Evolutionary conservation across 1,140 invertebrate species (phyloP).

Genomic region (Eulimnadia texana): DNA sequence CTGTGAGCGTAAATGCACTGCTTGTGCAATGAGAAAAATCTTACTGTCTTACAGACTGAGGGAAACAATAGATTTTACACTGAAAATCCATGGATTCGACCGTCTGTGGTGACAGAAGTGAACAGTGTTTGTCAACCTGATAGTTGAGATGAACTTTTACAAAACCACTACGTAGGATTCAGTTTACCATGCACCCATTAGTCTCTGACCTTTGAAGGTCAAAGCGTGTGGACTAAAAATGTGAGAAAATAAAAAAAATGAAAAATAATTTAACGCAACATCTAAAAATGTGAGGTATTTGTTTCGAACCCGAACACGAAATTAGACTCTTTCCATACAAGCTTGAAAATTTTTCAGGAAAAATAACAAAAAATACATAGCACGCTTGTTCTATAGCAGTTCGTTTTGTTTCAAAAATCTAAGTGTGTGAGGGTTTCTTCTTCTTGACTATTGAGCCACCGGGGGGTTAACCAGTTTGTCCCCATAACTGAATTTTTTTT

Average conservation of each 20-base stretch:
- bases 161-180: not conserved
- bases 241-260: not conserved
- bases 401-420: no score
- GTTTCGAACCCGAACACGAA: not conserved
- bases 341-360: not conserved
- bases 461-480: no score
- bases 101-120: not conserved
- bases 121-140: not conserved
- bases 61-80: not conserved
- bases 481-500: no score
- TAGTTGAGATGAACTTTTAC: not conserved
- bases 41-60: not conserved
- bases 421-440: no score
- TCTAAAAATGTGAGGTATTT: not conserved
- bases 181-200: not conserved
- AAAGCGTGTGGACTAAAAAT: not conserved
- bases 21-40: no score
- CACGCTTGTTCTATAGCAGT: not conserved
- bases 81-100: not conserved
- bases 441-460: no score
- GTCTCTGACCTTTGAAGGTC: not conserved
- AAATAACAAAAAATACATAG: not conserved
- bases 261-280: not conserved
- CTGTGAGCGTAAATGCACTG: no score
- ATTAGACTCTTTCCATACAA: not conserved